phyloP scores from a whole-genome alignment of 2,888 invertebrate genomes.

The Spisula subtruncata region DNA sequence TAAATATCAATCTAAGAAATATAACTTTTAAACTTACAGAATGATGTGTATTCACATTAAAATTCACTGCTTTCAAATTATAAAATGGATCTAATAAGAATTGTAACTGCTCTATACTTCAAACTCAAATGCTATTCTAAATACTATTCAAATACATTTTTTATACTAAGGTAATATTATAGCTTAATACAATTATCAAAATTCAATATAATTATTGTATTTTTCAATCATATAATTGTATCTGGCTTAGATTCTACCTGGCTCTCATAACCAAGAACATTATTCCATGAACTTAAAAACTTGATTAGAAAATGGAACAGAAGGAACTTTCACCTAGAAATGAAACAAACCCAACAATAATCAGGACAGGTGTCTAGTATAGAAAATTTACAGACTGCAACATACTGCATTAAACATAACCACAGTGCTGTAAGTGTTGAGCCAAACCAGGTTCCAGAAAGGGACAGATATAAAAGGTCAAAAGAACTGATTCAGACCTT shows the following conservation, averaged over 20 bases:
- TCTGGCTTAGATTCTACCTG: conserved; percentile 8
- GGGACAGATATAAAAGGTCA: not conserved
- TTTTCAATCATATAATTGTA: not conserved
- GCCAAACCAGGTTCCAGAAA: conserved; percentile 2
- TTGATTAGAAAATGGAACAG: conserved; percentile 11
- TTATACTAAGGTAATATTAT: not conserved
- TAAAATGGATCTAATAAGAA: too few species aligned
- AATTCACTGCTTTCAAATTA: too few species aligned
- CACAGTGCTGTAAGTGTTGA: not conserved
- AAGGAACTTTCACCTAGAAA: not conserved
- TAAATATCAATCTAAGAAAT: too few species aligned
- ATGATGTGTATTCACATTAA: too few species aligned
- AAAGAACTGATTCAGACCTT: not conserved
- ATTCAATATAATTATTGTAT: not conserved
- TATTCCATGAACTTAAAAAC: not conserved
- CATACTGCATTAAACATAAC: not conserved
- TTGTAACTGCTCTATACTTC: too few species aligned
- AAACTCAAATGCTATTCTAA: not conserved
- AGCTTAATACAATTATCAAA: not conserved
- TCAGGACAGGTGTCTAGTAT: too few species aligned
- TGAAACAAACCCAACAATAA: not conserved
- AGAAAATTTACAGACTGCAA: not conserved
- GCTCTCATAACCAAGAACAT: conserved; percentile 4
- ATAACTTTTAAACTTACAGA: too few species aligned
- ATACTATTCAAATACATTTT: not conserved